A percentile compares a stretch with the other conserved stretches of the same genome.
Conservation (phyloP, 2,888 invertebrate species). For the Chymomyza amoena region DNA sequence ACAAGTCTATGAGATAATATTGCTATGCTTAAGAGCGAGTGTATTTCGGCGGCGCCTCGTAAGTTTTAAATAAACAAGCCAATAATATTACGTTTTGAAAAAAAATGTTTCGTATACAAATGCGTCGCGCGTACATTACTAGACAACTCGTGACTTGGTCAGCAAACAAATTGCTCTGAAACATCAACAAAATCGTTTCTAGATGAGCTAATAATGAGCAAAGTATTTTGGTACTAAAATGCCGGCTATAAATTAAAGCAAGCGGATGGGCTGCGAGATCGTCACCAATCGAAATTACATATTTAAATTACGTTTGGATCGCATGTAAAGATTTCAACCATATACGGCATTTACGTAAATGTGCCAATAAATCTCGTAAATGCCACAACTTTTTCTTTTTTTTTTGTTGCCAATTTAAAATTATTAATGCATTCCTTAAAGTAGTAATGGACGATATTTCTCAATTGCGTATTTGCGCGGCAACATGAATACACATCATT, state of each 20-base stretch:
- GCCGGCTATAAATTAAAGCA: neutral
- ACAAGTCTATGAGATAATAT: conserved; percentile 37
- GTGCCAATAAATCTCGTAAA: too few relatives aligned
- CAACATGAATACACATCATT: too few relatives aligned
- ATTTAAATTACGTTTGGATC: too few relatives aligned
- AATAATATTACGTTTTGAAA: neutral
- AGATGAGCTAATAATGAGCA: neutral
- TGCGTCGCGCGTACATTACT: neutral
- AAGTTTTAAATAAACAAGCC: neutral
- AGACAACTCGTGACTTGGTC: neutral
- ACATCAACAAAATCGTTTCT: neutral
- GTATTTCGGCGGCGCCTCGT: neutral
- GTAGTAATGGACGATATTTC: too few relatives aligned
- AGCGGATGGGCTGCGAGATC: neutral
- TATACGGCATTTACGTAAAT: too few relatives aligned
- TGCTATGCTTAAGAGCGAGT: neutral
- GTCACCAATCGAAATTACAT: too few relatives aligned
- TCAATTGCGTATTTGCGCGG: too few relatives aligned
- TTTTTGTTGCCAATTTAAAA: too few relatives aligned
- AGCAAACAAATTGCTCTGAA: neutral
- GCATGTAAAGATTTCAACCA: too few relatives aligned
- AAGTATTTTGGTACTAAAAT: neutral
- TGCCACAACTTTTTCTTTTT: too few relatives aligned
- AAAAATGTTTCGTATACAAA: neutral
- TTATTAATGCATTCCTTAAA: too few relatives aligned